These are phyloP conservation scores for Prunella himalayana DNA, from an alignment of 2,113 vertebrate genomes.

Conservation along the genomic window DNA sequence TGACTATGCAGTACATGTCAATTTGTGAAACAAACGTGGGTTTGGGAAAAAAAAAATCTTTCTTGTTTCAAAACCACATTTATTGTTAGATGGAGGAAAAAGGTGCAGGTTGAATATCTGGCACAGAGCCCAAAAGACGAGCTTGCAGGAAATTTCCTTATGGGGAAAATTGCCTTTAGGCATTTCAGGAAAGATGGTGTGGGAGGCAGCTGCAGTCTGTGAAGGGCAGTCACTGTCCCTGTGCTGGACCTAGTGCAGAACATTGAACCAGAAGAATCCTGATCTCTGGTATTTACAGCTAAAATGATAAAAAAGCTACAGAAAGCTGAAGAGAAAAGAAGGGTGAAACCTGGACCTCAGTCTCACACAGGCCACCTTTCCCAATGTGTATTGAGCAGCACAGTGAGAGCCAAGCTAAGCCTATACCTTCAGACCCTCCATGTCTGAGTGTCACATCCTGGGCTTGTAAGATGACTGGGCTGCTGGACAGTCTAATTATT, in stretches of 20 bases:
- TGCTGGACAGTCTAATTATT: neutral
- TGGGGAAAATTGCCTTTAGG: neutral
- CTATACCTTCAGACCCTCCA: rapidly evolving
- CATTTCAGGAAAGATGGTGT: neutral
- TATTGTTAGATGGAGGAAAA: neutral
- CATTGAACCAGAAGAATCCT: neutral
- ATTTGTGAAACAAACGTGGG: neutral
- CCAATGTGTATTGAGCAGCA: neutral
- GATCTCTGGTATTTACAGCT: neutral
- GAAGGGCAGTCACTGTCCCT: neutral
- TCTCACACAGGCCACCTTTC: neutral
- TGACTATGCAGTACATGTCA: neutral
- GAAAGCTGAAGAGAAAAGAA: neutral
- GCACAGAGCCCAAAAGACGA: neutral
- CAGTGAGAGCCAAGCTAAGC: neutral
- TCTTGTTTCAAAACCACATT: neutral
- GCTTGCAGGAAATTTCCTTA: neutral
- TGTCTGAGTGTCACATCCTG: neutral
- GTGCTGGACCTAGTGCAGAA: neutral
- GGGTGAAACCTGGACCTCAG: neutral
- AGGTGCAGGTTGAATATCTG: neutral
- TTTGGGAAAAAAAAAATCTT: neutral
- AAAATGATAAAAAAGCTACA: neutral
- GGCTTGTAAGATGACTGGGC: neutral
- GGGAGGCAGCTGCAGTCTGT: neutral